Conservation (phyloP, 1,140 invertebrate genomes). For the Zeugodacus cucurbitae region DNA sequence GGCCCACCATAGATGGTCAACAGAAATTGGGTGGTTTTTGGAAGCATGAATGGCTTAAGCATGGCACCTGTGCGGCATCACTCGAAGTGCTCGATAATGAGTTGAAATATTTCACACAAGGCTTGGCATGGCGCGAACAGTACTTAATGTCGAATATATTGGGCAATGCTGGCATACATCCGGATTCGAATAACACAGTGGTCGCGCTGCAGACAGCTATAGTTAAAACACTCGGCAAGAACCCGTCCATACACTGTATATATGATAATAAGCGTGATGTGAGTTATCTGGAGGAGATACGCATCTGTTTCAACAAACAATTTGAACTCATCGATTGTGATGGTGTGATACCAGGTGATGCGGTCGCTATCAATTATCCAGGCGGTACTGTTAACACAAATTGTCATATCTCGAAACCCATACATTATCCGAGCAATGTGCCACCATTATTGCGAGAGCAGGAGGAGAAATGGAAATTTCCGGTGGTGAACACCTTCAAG, state of each 20-base stretch:
- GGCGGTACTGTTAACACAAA: slow-evolving; percentile 69
- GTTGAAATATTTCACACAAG: slow-evolving; percentile 78
- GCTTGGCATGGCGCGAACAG: slow-evolving; percentile 72
- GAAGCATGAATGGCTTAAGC: slow-evolving; percentile 87
- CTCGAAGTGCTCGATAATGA: slow-evolving; percentile 74
- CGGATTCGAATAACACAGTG: slow-evolving; percentile 71
- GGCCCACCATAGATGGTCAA: slow-evolving; percentile 79
- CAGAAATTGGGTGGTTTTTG: slow-evolving; percentile 72
- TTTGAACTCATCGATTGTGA: slow-evolving; percentile 72
- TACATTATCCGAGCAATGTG: slow-evolving; percentile 70
- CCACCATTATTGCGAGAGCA: slow-evolving; percentile 50
- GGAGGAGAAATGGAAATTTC: slow-evolving; percentile 58
- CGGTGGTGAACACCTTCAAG: slow-evolving; percentile 69
- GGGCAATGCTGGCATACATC: slow-evolving; percentile 69
- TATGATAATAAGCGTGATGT: slow-evolving; percentile 70
- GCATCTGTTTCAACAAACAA: slow-evolving; percentile 75
- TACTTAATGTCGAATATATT: slow-evolving; percentile 76
- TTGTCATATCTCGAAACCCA: slow-evolving; percentile 68
- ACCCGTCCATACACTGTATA: slow-evolving; percentile 74
- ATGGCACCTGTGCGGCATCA: slow-evolving; percentile 81
- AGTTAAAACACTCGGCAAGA: slow-evolving; percentile 68
- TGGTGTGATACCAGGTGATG: slow-evolving; percentile 59
- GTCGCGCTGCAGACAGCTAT: slow-evolving; percentile 72
- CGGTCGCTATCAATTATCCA: slow-evolving; percentile 53
- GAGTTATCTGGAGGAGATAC: slow-evolving; percentile 73